phyloP scores from a whole-genome alignment of 2,113 vertebrate species.

The Callipepla californica region DNA sequence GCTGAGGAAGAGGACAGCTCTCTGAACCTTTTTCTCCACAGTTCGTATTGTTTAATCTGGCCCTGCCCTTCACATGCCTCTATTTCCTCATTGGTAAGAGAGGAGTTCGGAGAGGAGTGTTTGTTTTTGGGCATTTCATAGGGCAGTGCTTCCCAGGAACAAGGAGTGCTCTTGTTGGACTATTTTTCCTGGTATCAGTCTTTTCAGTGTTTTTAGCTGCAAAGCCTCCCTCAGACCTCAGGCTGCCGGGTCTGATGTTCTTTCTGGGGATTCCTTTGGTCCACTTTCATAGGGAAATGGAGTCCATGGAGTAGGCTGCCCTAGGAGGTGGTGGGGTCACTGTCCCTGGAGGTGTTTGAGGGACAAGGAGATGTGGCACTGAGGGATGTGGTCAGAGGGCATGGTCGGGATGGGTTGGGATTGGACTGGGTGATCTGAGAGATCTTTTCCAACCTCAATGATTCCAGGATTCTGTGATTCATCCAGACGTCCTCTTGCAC shows the following conservation, averaged over 20 bases:
- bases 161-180: not conserved
- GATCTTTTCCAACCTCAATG: too few relatives aligned
- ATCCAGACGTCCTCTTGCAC: not conserved
- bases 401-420: too few relatives aligned
- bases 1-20: not conserved
- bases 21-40: not conserved
- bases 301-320: too few relatives aligned
- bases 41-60: not conserved
- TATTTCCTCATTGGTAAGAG: not conserved
- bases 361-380: too few relatives aligned
- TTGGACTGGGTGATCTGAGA: too few relatives aligned
- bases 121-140: accelerated
- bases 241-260: accelerated
- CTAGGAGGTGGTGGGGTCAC: too few relatives aligned
- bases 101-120: not conserved
- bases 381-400: too few relatives aligned
- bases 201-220: not conserved
- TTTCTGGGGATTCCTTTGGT: not conserved
- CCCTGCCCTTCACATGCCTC: not conserved
- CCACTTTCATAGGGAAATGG: not conserved
- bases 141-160: not conserved
- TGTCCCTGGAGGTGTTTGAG: too few relatives aligned
- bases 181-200: not conserved
- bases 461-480: too few relatives aligned
- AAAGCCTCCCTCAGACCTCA: not conserved